These are phyloP conservation scores for Dendrolimus pini DNA, from an alignment of 2,888 invertebrate species.

Conservation along the genomic window DNA sequence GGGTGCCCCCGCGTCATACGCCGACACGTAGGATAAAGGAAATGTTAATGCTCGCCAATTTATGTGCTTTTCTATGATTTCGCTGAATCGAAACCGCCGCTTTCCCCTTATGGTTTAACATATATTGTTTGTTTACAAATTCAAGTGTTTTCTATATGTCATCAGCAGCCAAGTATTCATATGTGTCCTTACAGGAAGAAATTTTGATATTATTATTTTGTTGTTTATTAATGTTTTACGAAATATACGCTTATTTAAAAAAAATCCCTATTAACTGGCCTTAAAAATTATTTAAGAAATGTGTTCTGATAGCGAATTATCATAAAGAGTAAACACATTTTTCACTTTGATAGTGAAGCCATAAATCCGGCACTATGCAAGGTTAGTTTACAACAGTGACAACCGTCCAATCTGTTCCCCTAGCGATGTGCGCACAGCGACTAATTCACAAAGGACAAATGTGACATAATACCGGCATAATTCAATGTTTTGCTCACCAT, in stretches of 20 bases:
- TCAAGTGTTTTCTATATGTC: constrained; percentile 37
- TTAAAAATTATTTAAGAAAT: too few species aligned
- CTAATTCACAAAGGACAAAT: constrained; percentile 76
- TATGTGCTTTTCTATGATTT: constrained; percentile 77
- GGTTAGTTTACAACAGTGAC: constrained; percentile 50
- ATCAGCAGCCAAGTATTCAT: not conserved
- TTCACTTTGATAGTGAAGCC: constrained; percentile 15
- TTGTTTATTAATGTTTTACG: too few species aligned
- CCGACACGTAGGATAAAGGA: constrained; percentile 76
- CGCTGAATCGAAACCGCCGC: constrained; percentile 65
- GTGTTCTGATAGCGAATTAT: not conserved
- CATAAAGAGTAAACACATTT: not conserved
- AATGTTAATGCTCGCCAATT: constrained; percentile 76
- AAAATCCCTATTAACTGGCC: too few species aligned
- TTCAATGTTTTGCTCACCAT: constrained; percentile 78
- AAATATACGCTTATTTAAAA: too few species aligned
- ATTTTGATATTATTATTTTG: too few species aligned
- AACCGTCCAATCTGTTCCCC: constrained; percentile 59
- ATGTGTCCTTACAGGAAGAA: not conserved
- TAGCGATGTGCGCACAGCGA: constrained; percentile 36
- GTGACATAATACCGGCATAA: constrained; percentile 76
- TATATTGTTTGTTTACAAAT: constrained; percentile 49
- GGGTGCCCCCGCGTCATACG: constrained; percentile 70
- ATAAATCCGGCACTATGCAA: constrained; percentile 47
- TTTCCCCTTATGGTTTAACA: constrained; percentile 53